Evolutionary conservation across 2,888 invertebrate species (phyloP), one percentile per base, ranked within the genome.

Genomic region (Meganola albula): DNA sequence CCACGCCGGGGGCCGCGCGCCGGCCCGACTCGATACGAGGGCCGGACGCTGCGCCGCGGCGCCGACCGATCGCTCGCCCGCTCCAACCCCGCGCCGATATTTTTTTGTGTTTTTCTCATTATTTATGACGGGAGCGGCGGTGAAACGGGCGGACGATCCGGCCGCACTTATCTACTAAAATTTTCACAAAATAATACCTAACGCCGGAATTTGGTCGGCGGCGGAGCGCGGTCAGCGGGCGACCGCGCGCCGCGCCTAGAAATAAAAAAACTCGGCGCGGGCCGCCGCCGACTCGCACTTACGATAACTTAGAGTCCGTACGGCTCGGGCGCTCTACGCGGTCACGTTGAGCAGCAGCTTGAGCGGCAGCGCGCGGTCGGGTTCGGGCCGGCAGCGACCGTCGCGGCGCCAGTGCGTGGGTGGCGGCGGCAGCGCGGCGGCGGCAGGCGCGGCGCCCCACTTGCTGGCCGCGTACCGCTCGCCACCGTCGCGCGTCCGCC

Each of bases 381-480:
- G 74, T 63, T 85, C 80, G 24, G 78, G 70, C 25, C 87, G 73
- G 48, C 87, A 86, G 58, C 79, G 78, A 53, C 78, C 80, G 34
- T 73, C 78, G 54, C 74, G 76, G 52, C 74, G 90, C 94, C 94
- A 95, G 76, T 92, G 93, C 48, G 89, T 88, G 38, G 94, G 94
- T 57, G 94, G 94, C 68, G 91, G 92, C 38, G 94, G 94, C 63
- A 94, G 80, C 45, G 91, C 90, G 54, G 90, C 90, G 24, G 94
- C 93, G 36, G 92, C 90, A 29, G 94, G 94, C 33, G 94, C 92
- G 53, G 93, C 93, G 62, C 92, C 93, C 87, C 93, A 94, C 74
- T 93, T 94, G 68, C 93, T 92, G 64, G 91, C 93, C 47, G 94
- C 94, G 71, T 76, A 80, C 46, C 82, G 77, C 57, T 79, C 80